Conservation (phyloP, 1,140 invertebrate genomes). For the Heliconius congener region DNA sequence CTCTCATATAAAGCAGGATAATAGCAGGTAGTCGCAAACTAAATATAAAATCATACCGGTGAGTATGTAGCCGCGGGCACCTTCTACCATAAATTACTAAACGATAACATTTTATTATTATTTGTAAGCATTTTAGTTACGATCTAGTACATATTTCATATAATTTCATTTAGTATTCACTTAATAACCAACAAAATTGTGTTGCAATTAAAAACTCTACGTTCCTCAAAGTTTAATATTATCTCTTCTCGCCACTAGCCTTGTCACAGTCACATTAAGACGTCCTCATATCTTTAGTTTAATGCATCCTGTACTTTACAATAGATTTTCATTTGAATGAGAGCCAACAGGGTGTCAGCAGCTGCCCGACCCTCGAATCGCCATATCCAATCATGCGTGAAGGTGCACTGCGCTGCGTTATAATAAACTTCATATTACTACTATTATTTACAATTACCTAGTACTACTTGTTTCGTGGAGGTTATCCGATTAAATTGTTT, state of each 20-base stretch:
- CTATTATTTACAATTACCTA: conserved; percentile 48
- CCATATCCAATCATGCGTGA: conserved; percentile 66
- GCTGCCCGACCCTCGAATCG: conserved; percentile 64
- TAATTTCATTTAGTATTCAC: not conserved
- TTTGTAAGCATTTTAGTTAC: not conserved
- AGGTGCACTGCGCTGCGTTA: conserved; percentile 52
- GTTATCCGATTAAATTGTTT: conserved; percentile 19
- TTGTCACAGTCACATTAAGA: not conserved
- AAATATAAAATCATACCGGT: not conserved
- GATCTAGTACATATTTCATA: not conserved
- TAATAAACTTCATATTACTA: conserved; percentile 52
- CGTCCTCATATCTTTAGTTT: conserved; percentile 21
- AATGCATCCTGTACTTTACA: conserved; percentile 39
- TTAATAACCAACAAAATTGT: not conserved
- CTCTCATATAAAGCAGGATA: not conserved
- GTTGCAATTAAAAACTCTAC: conserved; percentile 8
- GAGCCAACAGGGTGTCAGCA: conserved; percentile 56
- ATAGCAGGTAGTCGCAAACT: conserved; percentile 2
- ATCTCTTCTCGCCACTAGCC: not conserved
- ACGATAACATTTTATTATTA: not conserved
- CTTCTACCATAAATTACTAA: not conserved
- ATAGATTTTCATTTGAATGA: conserved; percentile 67
- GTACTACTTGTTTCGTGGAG: conserved; percentile 26
- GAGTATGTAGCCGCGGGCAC: not conserved
- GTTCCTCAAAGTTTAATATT: not conserved